phyloP scores from a whole-genome alignment of 2,113 vertebrate genomes.

The Oenanthe melanoleuca region DNA sequence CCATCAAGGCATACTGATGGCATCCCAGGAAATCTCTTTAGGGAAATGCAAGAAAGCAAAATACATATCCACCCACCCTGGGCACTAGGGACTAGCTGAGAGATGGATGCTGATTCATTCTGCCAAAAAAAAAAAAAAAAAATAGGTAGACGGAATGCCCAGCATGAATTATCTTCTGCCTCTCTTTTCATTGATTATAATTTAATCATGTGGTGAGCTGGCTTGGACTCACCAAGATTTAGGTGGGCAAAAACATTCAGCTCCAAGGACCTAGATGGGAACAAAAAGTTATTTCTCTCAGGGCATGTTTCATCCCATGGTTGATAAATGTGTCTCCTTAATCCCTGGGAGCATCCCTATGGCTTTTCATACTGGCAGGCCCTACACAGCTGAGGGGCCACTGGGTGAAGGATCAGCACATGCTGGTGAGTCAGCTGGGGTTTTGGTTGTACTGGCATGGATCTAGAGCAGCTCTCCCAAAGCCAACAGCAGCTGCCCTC shows the following conservation, averaged over 20 bases:
- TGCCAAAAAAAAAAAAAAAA: neutral
- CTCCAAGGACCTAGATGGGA: neutral
- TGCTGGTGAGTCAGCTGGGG: neutral
- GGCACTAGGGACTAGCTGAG: neutral
- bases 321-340: neutral
- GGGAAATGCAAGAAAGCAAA: neutral
- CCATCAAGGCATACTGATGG: neutral
- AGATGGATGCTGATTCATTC: neutral
- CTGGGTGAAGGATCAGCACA: neutral
- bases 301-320: neutral
- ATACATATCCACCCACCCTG: neutral
- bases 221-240: neutral
- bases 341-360: neutral
- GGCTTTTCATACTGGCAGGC: neutral
- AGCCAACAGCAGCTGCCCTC: neutral
- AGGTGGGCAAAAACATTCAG: neutral
- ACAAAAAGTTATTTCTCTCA: neutral
- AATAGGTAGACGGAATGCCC: neutral
- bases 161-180: neutral
- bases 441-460: neutral
- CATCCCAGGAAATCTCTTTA: neutral
- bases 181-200: neutral
- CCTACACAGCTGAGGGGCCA: neutral
- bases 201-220: neutral
- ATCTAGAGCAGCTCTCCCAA: neutral